A percentile compares a stretch with the other conserved stretches of the same genome.
Evolutionary conservation across 2,888 invertebrate genomes (phyloP).

Genomic region (Callyntrura sp.): DNA sequence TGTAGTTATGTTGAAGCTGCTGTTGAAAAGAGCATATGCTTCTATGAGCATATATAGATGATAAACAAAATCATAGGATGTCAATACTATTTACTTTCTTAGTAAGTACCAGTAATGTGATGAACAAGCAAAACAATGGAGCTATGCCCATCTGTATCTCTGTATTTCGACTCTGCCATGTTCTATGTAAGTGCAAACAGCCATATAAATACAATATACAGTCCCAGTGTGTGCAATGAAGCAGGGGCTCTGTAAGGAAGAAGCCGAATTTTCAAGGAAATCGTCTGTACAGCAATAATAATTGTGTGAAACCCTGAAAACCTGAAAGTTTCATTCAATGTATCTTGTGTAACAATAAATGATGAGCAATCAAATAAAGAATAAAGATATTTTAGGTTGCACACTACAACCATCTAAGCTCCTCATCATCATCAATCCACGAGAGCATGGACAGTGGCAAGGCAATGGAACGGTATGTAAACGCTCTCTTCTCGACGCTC

Average conservation of each 20-base stretch:
- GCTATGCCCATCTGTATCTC: not conserved
- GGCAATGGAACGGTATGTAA: not conserved
- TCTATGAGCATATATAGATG: too few species aligned
- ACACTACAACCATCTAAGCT: too few species aligned
- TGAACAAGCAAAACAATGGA: slow-evolving; percentile 35
- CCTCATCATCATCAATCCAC: too few species aligned
- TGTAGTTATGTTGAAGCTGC: too few species aligned
- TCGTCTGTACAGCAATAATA: not conserved
- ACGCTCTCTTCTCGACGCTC: not conserved
- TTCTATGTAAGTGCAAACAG: too few species aligned
- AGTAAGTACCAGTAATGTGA: not conserved
- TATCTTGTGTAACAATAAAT: not conserved
- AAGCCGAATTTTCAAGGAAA: slow-evolving; percentile 43
- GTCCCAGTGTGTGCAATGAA: not conserved
- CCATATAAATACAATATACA: not conserved
- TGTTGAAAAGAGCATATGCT: too few species aligned
- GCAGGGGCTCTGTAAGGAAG: slow-evolving; percentile 24
- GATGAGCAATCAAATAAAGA: slow-evolving; percentile 1
- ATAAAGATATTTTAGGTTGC: not conserved
- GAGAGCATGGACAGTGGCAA: not conserved
- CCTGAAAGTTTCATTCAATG: not conserved
- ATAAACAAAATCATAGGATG: too few species aligned
- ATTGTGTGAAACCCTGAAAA: slow-evolving; percentile 21
- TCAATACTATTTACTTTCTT: too few species aligned
- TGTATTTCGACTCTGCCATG: too few species aligned